phyloP scores from a whole-genome alignment of 2,113 vertebrate genomes.

The Mormoops blainvillei region DNA sequence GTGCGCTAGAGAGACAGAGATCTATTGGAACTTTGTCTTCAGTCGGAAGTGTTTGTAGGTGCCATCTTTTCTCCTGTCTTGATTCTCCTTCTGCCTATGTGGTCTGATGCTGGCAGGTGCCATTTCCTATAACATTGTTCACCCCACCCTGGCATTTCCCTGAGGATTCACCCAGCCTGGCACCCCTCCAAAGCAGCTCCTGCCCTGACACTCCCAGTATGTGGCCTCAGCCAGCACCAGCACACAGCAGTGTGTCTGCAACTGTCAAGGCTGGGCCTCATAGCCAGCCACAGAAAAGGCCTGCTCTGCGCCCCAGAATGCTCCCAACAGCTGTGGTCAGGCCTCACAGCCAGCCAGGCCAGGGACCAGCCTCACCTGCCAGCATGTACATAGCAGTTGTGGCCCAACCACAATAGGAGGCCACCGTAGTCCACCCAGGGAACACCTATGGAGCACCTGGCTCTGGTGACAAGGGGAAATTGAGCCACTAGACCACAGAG shows the following conservation, averaged over 20 bases:
- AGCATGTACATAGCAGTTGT: neutral
- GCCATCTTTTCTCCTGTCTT: neutral
- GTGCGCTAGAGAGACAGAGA: no score
- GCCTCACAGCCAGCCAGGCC: neutral
- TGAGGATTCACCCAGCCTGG: neutral
- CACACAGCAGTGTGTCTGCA: neutral
- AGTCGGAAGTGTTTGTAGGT: neutral
- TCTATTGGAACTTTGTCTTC: no score
- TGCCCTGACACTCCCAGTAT: neutral
- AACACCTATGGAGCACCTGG: neutral
- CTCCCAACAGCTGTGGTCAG: no score
- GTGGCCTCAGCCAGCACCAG: neutral
- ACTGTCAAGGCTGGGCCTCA: neutral
- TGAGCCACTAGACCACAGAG: no score
- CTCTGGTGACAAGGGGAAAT: no score
- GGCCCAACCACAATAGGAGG: neutral
- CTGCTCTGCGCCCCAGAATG: neutral
- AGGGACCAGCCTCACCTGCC: neutral
- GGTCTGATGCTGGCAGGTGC: neutral
- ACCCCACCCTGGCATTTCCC: neutral
- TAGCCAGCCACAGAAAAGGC: neutral
- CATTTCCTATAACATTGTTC: neutral
- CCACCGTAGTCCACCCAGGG: no score
- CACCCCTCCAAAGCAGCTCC: neutral
- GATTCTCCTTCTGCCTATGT: neutral